These are phyloP conservation scores for Thymelicus lineola DNA, from an alignment of 2,888 invertebrate genomes.

Conservation along the genomic window DNA sequence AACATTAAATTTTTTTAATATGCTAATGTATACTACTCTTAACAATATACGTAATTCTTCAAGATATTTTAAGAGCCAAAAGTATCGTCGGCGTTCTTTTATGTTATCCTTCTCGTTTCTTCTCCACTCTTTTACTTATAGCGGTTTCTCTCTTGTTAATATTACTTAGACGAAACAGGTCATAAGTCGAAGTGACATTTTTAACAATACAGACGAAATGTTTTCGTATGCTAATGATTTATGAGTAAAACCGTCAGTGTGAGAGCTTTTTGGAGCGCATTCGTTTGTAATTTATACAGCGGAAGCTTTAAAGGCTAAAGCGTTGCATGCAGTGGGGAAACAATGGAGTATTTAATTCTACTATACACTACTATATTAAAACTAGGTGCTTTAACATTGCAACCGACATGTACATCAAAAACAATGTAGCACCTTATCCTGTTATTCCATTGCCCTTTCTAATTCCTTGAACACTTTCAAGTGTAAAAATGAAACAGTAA, in stretches of 20 bases:
- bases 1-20: constrained; percentile 3
- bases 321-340: constrained; percentile 54
- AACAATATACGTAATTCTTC: constrained; percentile 6
- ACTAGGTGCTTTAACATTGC: constrained; percentile 34
- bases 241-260: constrained; percentile 76
- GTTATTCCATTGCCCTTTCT: constrained; percentile 38
- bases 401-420: constrained; percentile 30
- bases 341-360: constrained; percentile 57
- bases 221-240: constrained; percentile 85
- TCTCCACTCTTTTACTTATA: constrained; percentile 55
- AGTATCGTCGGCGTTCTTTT: constrained; percentile 73
- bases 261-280: constrained; percentile 65
- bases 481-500: constrained; percentile 35
- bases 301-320: constrained; percentile 39
- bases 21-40: constrained; percentile 17
- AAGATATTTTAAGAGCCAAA: constrained; percentile 45
- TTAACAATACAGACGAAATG: constrained; percentile 82
- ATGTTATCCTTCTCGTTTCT: constrained; percentile 60
- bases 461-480: constrained; percentile 25
- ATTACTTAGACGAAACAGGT: constrained; percentile 79
- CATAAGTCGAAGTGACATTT: constrained; percentile 84
- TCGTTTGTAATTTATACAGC: constrained; percentile 67
- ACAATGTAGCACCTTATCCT: constrained; percentile 37
- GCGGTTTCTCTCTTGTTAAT: constrained; percentile 72
- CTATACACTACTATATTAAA: constrained; percentile 24